Evolutionary conservation across 2,797 vertebrate genomes (phyloP), one percentile per base, ranked within the genome.

Genomic region (Glyptemys insculpta): DNA sequence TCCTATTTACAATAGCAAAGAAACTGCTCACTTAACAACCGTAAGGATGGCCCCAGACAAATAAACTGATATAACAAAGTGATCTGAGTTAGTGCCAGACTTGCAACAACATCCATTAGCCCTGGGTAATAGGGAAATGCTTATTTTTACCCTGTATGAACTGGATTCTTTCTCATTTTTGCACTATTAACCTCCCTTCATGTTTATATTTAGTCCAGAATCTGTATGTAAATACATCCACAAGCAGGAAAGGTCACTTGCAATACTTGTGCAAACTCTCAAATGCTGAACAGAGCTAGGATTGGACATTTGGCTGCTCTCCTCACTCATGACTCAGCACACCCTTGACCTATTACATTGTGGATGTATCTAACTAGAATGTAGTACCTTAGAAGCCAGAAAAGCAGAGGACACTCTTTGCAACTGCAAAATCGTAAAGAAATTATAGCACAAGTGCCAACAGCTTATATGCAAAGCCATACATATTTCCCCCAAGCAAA

Each of bases 381-480:
- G 49, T 41, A 27, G 53, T 16, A 80, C 81, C 21, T 34, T 0
- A 7, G 68, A 68, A 86, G 47, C 72, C 81, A 90, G 65, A 91
- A 90, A 57, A 68, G 79, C 89, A 79, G 56, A 74, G 50, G 68
- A 44, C 81, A 79, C 44, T 90, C 53, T 83, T 90, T 27, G 72
- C 56, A 90, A 72, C 74, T 90, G 79, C 76, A 87, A 91, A 90
- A 91, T 79, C 62, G 80, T 78, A 84, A 49, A 96, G 83, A 88
- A 94, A 86, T 88, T 81, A 47, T 52, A 89, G 49, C 5, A 52
- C 87, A 92, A 96, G 81, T 9, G 12, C 31, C n/a, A 90, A 59
- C 53, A 78, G 52, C 12, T 56, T 9, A 83, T 89, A 53, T 80
- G 31, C 54, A 54, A 93, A 90, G 79, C 31, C 88, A 87, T 31